Percentiles rank a stretch among this genome's conserved stretches.
Evolutionary conservation across 2,113 vertebrate genomes (phyloP).

Genomic region (Alexandromys fortis): DNA sequence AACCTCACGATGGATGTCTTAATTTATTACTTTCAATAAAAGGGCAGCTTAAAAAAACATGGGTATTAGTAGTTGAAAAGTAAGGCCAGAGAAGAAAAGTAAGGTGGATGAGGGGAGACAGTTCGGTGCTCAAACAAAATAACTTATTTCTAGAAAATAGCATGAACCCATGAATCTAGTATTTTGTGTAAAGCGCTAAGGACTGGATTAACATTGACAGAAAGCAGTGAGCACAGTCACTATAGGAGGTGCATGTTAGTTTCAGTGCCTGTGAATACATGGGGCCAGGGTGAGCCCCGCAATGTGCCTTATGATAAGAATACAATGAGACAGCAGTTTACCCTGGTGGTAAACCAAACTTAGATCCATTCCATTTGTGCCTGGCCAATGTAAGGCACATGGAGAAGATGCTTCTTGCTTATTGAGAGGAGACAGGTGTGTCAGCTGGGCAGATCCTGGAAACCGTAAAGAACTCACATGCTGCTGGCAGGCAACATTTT

Average conservation of each 20-base stretch:
- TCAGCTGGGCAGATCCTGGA: constrained; percentile 52
- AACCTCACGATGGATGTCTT: constrained; percentile 42
- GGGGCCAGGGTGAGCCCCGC: neutral
- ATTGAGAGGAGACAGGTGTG: neutral
- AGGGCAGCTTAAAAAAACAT: constrained; percentile 61
- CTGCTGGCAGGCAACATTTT: constrained; percentile 71
- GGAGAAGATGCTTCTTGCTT: neutral
- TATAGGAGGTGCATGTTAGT: neutral
- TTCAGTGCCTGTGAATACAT: constrained; percentile 5
- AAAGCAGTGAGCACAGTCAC: neutral
- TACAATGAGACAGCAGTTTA: constrained; percentile 30
- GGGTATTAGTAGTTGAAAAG: constrained; percentile 56
- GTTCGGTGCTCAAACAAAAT: constrained; percentile 5
- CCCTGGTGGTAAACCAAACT: constrained; percentile 74
- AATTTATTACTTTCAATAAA: constrained; percentile 81
- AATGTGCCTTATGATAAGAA: constrained; percentile 11
- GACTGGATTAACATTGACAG: neutral
- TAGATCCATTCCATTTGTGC: neutral
- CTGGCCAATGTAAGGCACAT: neutral
- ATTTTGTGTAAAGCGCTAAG: neutral
- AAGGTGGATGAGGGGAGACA: neutral
- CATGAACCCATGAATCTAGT: neutral
- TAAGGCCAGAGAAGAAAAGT: constrained; percentile 42
- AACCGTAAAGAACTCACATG: constrained; percentile 12
- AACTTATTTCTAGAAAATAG: constrained; percentile 60